Conservation (phyloP, 1,140 invertebrate genomes). For the Spodoptera litura region DNA sequence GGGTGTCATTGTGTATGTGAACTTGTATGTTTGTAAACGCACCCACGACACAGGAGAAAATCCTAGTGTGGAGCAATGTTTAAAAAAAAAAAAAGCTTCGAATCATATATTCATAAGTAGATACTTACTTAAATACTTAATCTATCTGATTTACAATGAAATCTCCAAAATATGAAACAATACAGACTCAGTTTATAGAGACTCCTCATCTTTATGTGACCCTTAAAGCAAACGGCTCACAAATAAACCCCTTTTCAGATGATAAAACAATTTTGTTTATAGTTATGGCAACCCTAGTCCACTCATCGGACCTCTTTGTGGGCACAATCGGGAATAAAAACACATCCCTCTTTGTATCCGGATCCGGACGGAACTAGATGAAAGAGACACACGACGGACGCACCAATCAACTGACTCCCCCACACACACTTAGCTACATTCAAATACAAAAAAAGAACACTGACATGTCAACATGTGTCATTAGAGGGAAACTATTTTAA, state of each 20-base stretch:
- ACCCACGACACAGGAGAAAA: too few species aligned
- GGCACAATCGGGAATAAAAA: slow-evolving; percentile 77
- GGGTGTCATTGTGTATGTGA: too few species aligned
- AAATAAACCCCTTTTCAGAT: slow-evolving; percentile 31
- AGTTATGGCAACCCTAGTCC: slow-evolving; percentile 64
- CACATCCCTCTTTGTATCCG: slow-evolving; percentile 69
- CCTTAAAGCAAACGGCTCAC: slow-evolving; percentile 36
- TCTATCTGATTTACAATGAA: too few species aligned
- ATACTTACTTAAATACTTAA: too few species aligned
- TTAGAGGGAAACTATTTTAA: background rate
- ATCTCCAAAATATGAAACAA: too few species aligned
- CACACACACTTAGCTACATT: slow-evolving; percentile 20
- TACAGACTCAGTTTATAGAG: background rate
- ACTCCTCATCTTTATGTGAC: slow-evolving; percentile 36
- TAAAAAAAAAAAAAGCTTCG: too few species aligned
- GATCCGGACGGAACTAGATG: slow-evolving; percentile 52
- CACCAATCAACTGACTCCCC: slow-evolving; percentile 62
- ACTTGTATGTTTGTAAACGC: too few species aligned
- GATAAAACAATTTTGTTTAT: slow-evolving; percentile 49
- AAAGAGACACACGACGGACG: slow-evolving; percentile 53
- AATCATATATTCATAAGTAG: too few species aligned
- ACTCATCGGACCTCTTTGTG: slow-evolving; percentile 72
- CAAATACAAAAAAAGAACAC: slow-evolving; percentile 3
- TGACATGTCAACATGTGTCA: background rate
- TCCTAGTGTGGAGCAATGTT: too few species aligned